Conservation (phyloP, 37 sponge, comb jelly and placozoan species). For the Chondrosia reniformis region DNA sequence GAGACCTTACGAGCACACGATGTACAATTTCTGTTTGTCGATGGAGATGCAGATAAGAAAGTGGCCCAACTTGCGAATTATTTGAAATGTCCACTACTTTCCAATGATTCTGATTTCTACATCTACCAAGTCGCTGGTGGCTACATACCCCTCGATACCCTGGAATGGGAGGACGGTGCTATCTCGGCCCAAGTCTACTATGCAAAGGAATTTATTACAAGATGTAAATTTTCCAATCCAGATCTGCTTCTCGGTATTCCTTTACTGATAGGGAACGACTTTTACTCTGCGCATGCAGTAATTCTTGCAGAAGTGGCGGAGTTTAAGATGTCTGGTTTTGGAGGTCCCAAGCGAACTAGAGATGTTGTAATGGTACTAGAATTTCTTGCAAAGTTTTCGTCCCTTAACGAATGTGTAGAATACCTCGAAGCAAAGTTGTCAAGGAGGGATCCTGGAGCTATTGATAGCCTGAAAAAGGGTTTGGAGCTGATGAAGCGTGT, state of each 20-base stretch:
- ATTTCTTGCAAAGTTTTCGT: not conserved
- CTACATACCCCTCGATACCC: slow-evolving; percentile 48
- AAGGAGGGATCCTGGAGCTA: not conserved
- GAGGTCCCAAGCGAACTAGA: not conserved
- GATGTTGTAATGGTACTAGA: not conserved
- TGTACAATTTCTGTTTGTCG: slow-evolving; percentile 41
- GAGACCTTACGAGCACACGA: slow-evolving; percentile 24
- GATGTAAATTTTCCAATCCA: slow-evolving; percentile 12
- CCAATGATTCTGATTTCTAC: slow-evolving; percentile 75
- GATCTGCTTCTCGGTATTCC: slow-evolving; percentile 44
- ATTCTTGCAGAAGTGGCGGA: too few relatives aligned
- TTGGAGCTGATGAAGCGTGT: not conserved
- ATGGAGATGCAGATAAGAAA: slow-evolving; percentile 74
- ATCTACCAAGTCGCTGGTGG: slow-evolving; percentile 60
- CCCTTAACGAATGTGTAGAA: not conserved
- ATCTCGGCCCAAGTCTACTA: slow-evolving; percentile 49
- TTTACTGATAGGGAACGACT: slow-evolving; percentile 66
- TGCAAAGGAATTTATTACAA: not conserved
- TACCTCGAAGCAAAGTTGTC: not conserved
- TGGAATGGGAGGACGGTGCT: slow-evolving; percentile 37
- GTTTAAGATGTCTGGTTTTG: not conserved
- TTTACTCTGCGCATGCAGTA: slow-evolving; percentile 15
- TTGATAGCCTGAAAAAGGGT: not conserved
- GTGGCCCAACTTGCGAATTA: slow-evolving; percentile 48
- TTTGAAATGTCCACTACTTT: slow-evolving; percentile 60